Conservation (phyloP, 1,140 invertebrate genomes). For the Oncopodura yosiiana region DNA sequence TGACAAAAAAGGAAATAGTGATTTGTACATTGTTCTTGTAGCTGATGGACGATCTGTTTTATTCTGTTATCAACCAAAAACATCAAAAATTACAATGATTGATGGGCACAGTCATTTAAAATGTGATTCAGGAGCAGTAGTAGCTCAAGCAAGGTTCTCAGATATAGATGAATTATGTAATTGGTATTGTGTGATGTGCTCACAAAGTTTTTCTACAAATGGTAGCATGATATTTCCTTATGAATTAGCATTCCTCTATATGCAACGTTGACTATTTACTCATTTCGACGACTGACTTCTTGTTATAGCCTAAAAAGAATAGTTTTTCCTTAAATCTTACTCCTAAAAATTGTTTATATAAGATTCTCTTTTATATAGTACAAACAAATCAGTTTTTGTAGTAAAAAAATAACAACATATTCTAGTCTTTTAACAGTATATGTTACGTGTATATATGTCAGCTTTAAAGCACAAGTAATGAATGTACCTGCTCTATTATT, state of each 20-base stretch:
- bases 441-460: too few species aligned
- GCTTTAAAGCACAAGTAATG: too few species aligned
- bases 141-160: conserved; percentile 28
- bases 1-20: conserved; percentile 18
- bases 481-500: too few species aligned
- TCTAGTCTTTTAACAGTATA: too few species aligned
- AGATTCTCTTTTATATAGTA: too few species aligned
- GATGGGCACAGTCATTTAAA: conserved; percentile 33
- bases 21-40: conserved; percentile 34
- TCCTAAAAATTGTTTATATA: too few species aligned
- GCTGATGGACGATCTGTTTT: conserved; percentile 32
- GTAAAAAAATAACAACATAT: too few species aligned
- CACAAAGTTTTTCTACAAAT: conserved; percentile 20
- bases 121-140: conserved; percentile 25
- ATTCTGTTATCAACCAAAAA: conserved; percentile 33
- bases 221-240: conserved; percentile 12
- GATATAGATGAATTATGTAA: conserved; percentile 30
- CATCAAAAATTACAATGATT: conserved; percentile 29
- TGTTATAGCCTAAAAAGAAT: too few species aligned
- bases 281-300: too few species aligned
- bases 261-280: too few species aligned
- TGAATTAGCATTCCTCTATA: conserved; percentile 26
- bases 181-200: conserved; percentile 34
- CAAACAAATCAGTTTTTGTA: too few species aligned
- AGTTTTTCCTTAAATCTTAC: too few species aligned